Evolutionary conservation across 2,797 vertebrate species (phyloP), one percentile per base, ranked within the genome.

Genomic region (Hoplostethus atlanticus): DNA sequence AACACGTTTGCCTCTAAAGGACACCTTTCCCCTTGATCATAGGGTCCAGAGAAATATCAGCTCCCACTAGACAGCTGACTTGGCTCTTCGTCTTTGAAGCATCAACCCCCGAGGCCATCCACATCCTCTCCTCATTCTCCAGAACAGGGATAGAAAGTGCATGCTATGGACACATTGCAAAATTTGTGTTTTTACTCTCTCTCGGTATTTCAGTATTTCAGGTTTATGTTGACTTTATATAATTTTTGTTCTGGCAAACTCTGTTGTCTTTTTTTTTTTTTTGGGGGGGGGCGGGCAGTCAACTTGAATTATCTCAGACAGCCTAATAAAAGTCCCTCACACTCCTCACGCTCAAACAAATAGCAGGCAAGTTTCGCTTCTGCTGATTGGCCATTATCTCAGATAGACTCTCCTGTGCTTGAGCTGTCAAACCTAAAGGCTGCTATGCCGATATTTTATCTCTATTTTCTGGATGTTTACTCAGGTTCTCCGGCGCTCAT

Each of bases 11-110:
- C 71, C 70, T 76, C 40, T 52, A 71, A 80, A 63, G 40, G 47
- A n/a, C 48, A 67, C 64, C 64, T 64, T 40, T 76, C 42, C 61
- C 61, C 58, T 80, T 79, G 79, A 81, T 84, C 65, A 64, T 36
- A 1, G 11, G 13, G 46, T 79, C 31, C 51, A 17, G 0, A 68
- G 64, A 75, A 66, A 58, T 67, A 28, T 2, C 59, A 66, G 30
- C 58, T 60, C 58, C 70, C 64, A 46, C 28, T 34, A 48, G 68
- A 77, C 62, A 47, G 38, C 58, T 53, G 16, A 3, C 15, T 77
- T 40, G 50, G 12, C 48, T 51, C 30, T 53, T 38, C 40, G 79
- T 67, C 61, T 67, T 8, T 46, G 12, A 74, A 61, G 42, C 25
- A 48, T 7, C 21, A 5, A 47, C 13, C 59, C 28, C 44, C 3